A percentile compares a stretch with the other conserved stretches of the same genome.
Conservation (phyloP, 2,888 invertebrate species). For the Cerastis leucographa region DNA sequence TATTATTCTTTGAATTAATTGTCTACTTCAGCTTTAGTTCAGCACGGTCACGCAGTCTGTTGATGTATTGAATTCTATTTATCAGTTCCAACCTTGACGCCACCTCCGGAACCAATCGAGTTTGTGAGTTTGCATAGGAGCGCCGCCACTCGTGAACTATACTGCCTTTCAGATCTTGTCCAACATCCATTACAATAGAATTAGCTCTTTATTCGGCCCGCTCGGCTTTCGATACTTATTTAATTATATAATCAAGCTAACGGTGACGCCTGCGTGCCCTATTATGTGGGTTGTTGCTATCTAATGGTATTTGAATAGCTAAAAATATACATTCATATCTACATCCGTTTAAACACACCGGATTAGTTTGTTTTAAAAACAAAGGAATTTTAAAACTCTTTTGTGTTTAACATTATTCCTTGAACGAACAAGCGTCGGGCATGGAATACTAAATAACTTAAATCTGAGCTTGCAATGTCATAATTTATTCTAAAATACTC, state of each 20-base stretch:
- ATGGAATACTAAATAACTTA: slow-evolving; percentile 53
- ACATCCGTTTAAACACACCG: slow-evolving; percentile 56
- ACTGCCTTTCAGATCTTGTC: slow-evolving; percentile 62
- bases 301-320: slow-evolving; percentile 56
- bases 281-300: slow-evolving; percentile 56
- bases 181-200: slow-evolving; percentile 57
- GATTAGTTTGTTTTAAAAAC: slow-evolving; percentile 54
- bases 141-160: slow-evolving; percentile 73
- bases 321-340: slow-evolving; percentile 61
- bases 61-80: slow-evolving; percentile 81
- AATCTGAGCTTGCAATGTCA: slow-evolving; percentile 16
- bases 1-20: slow-evolving; percentile 75
- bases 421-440: slow-evolving; percentile 23
- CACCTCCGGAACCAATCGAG: slow-evolving; percentile 82
- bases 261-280: slow-evolving; percentile 48
- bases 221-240: slow-evolving; percentile 56
- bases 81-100: slow-evolving; percentile 83
- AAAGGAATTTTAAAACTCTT: slow-evolving; percentile 38
- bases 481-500: slow-evolving; percentile 34
- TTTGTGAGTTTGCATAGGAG: slow-evolving; percentile 77
- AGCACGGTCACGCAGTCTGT: slow-evolving; percentile 74
- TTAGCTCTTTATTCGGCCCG: slow-evolving; percentile 54
- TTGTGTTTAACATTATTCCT: slow-evolving; percentile 41
- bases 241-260: slow-evolving; percentile 63
- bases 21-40: slow-evolving; percentile 73